Percentiles rank a stretch among this genome's conserved stretches.
Evolutionary conservation across 2,797 vertebrate species (phyloP).

Genomic region (Gouania willdenowi): DNA sequence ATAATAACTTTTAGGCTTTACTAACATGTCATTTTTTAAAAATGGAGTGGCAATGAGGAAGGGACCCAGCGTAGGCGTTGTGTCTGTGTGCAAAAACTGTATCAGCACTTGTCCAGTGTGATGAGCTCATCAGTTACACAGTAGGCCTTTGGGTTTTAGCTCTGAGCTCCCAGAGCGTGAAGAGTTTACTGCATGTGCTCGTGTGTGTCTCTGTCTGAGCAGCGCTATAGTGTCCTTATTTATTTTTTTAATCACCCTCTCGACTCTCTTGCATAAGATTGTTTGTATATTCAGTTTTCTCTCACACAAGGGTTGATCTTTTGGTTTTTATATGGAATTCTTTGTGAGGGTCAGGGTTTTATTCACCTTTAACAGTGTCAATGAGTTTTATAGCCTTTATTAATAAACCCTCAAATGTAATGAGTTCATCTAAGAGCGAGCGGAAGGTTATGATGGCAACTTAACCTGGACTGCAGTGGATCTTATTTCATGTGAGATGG

Average conservation of each 20-base stretch:
- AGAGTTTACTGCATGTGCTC: slow-evolving; percentile 5
- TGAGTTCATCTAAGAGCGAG: slow-evolving; percentile 37
- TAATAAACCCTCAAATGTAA: slow-evolving; percentile 42
- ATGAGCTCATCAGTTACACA: slow-evolving; percentile 12
- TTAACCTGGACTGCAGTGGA: slow-evolving; percentile 22
- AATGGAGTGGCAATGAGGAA: not conserved
- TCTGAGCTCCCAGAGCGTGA: slow-evolving; percentile 9
- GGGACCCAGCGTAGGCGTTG: not conserved
- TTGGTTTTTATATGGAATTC: too few relatives aligned
- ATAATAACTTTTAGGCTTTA: too few relatives aligned
- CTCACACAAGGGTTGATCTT: not conserved
- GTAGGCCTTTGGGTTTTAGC: slow-evolving; percentile 19
- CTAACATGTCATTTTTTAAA: too few relatives aligned
- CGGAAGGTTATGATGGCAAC: slow-evolving; percentile 39
- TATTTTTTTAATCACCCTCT: too few relatives aligned
- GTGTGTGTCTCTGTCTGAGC: slow-evolving; percentile 4
- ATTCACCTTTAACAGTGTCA: slow-evolving; percentile 17
- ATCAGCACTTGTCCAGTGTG: slow-evolving; percentile 4
- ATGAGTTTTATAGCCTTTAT: slow-evolving; percentile 29
- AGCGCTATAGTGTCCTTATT: slow-evolving; percentile 6
- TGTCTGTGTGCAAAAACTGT: not conserved
- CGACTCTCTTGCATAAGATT: slow-evolving; percentile 2
- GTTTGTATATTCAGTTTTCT: not conserved
- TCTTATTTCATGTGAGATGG: slow-evolving; percentile 27
- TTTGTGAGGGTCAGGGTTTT: slow-evolving; percentile 6